A percentile compares a stretch with the other conserved stretches of the same genome.
Conservation (phyloP, 2,888 invertebrate species). For the Tenthredo distinguenda region DNA sequence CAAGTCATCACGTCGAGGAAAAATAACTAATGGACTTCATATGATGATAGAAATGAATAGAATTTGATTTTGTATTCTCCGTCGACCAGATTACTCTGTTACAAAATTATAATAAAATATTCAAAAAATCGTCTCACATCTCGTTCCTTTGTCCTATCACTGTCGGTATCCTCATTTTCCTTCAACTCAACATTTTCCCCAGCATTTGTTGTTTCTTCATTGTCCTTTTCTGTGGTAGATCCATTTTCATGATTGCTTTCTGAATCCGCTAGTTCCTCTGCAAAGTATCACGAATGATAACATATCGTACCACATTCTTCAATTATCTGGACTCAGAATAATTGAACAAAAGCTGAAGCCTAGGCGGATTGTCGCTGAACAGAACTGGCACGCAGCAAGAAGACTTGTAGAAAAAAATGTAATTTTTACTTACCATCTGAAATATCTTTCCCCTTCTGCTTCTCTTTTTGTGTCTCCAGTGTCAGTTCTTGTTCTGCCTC, state of each 20-base stretch:
- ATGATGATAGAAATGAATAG: background rate
- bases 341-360: background rate
- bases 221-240: constrained; percentile 18
- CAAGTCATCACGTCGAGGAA: background rate
- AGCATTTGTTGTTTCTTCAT: constrained; percentile 5
- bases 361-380: background rate
- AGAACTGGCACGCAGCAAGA: background rate
- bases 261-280: constrained; percentile 7
- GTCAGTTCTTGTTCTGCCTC: constrained; percentile 48
- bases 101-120: background rate
- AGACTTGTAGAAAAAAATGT: background rate
- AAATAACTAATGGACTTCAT: background rate
- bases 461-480: background rate
- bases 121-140: constrained; percentile 1
- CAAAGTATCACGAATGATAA: background rate
- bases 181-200: constrained; percentile 17
- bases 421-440: background rate
- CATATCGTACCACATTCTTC: background rate
- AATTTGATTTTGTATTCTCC: background rate
- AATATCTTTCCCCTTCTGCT: constrained; percentile 42
- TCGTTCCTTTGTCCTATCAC: constrained; percentile 11
- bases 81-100: no score
- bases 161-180: constrained; percentile 31
- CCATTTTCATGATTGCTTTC: constrained; percentile 21
- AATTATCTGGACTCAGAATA: background rate